Evolutionary conservation across 2,113 vertebrate genomes (phyloP), one percentile per base, ranked within the genome.

Genomic region (Chloropsis cyanopogon): DNA sequence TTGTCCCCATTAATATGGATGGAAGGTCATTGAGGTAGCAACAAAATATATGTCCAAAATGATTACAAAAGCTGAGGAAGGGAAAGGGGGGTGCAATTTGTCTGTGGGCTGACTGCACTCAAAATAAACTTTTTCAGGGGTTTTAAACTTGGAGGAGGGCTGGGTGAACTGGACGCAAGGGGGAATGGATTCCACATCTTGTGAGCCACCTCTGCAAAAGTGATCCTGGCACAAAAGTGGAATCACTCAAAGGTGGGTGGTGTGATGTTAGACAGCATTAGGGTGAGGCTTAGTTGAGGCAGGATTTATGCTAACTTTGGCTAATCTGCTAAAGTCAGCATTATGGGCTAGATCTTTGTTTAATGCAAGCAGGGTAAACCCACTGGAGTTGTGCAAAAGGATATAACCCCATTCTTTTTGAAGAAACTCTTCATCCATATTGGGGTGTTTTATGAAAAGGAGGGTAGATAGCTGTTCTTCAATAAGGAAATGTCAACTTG

Each of bases 111-210:
- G 93, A 95, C 90, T 91, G 61, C 61, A 0, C 91, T 97, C 91
- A 87, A 95, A 95, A 95, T 95, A 77, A 86, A 96, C 85, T 97
- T 97, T 97, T 95, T 90, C 93, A 96, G 95, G 90, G 95, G 94
- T 97, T 95, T 95, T 95, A 96, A 94, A n/a, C 90, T 94, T 95
- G 94, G 68, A 95, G 94, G 90, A 96, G 95, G 94, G 94, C 94
- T 96, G 93, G 95, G 94, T 97, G 95, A 93, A 65, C 87, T 95
- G 94, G 79, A 95, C 87, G 35, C 90, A 95, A 96, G 84, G 90
- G 95, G 96, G 90, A 96, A 82, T 96, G 96, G 64, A 94, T 95
- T 95, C 95, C 95, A 97, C 92, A 90, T 65, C 95, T 95, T 97
- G 91, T 90, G 94, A 95, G 93, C 90, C 88, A 86, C 82, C 93